Conservation (phyloP, 2,888 invertebrate species). For the Tribolium freemani region DNA sequence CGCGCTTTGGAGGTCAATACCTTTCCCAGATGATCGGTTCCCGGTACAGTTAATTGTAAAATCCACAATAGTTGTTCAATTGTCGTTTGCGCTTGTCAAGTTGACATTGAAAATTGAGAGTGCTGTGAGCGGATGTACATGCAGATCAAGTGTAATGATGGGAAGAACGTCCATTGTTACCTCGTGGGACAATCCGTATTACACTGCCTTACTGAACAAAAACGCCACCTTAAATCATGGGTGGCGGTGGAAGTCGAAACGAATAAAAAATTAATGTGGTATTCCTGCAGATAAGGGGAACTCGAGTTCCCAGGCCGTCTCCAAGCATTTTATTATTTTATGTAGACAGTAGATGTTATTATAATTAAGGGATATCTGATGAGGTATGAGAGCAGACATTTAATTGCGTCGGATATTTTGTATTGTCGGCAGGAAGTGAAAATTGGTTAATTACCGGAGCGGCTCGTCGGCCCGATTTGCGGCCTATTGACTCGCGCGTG, state of each 20-base stretch:
- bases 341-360: constrained; percentile 59
- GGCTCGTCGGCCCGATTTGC: constrained; percentile 17
- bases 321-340: constrained; percentile 62
- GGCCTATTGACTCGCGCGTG: constrained; percentile 5
- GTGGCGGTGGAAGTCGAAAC: constrained; percentile 61
- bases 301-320: constrained; percentile 59
- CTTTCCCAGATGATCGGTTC: constrained; percentile 44
- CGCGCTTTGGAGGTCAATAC: constrained; percentile 39
- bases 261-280: constrained; percentile 58
- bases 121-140: constrained; percentile 67
- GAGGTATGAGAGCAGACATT: constrained; percentile 62
- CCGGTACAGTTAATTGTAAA: constrained; percentile 48
- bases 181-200: constrained; percentile 67
- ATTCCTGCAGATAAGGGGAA: constrained; percentile 51
- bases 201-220: constrained; percentile 68
- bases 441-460: constrained; percentile 52
- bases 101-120: constrained; percentile 69
- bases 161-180: constrained; percentile 66
- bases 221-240: constrained; percentile 63
- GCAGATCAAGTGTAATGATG: constrained; percentile 70
- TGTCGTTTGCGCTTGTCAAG: constrained; percentile 49
- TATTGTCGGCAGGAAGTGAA: constrained; percentile 52
- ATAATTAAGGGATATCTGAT: constrained; percentile 66
- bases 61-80: constrained; percentile 50
- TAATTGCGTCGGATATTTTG: constrained; percentile 55